Conservation (phyloP, 2,888 invertebrate genomes). For the Aporophyla lueneburgensis region DNA sequence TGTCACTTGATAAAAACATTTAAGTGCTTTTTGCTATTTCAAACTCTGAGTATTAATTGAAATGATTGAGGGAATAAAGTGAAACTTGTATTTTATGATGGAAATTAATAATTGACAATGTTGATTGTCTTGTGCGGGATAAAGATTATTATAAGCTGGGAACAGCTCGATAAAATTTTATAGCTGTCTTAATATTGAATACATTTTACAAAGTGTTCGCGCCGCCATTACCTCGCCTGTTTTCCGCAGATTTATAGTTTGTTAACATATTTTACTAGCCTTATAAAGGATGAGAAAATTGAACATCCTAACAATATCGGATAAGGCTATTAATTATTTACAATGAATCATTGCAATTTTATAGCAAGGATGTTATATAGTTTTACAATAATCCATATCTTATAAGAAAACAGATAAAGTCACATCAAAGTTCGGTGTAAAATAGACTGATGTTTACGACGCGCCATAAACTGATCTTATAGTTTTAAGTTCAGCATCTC, state of each 20-base stretch:
- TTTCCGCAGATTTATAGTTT: slow-evolving; percentile 49
- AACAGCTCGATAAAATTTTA: slow-evolving; percentile 24
- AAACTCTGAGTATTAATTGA: background rate
- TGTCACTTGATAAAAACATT: background rate
- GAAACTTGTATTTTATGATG: background rate
- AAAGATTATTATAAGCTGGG: slow-evolving; percentile 16
- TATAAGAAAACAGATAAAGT: slow-evolving; percentile 76
- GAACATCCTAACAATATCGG: slow-evolving; percentile 44
- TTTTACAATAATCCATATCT: slow-evolving; percentile 75
- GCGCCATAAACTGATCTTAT: slow-evolving; percentile 80
- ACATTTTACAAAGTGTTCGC: slow-evolving; percentile 29
- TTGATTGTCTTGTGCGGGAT: slow-evolving; percentile 5
- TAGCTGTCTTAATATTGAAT: slow-evolving; percentile 36
- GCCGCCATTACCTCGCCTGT: slow-evolving; percentile 15
- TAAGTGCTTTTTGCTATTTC: background rate
- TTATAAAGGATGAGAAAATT: slow-evolving; percentile 39
- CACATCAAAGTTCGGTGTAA: slow-evolving; percentile 81
- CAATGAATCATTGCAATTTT: slow-evolving; percentile 74
- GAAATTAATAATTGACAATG: background rate
- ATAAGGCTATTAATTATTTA: slow-evolving; percentile 66
- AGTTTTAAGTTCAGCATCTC: slow-evolving; percentile 84
- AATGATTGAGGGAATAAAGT: background rate
- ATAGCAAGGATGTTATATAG: slow-evolving; percentile 70
- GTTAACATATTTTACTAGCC: slow-evolving; percentile 34
- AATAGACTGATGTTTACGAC: slow-evolving; percentile 81